Base-by-base conservation (phyloP, 2,113 vertebrate species). In the Clarias batrachus region DNA sequence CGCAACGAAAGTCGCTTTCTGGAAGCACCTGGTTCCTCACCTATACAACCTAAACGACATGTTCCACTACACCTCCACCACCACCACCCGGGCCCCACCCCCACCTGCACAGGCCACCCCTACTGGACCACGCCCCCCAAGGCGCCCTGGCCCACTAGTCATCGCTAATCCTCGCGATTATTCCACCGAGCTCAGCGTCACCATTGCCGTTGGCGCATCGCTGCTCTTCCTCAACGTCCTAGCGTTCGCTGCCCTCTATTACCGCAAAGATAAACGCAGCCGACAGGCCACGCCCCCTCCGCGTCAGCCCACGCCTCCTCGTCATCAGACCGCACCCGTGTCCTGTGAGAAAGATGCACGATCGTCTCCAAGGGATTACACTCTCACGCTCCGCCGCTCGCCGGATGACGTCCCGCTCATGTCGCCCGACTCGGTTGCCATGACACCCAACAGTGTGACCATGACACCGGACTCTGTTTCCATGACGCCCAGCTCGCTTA, bases 1-100 rank as follows among this genome's bases (percentile, higher is more conserved):
- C 4, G 98, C 98, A 90, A 99, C 97, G 70, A 99, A 99, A 92
- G 98, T 99, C 88, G 98, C 98, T 89, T 98, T 99, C 93, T 99
- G 98, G 98, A 98, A 98, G 92, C 97, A 99, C 91, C 94, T 99
- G 92, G 98, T 99, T 77, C 98, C 98, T 37, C 98, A 99, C 90
- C 95, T 99, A 63, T 99, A 99, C 94, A 99, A 99, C 93, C 96
- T 99, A 88, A 97, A 99, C 0, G 98, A 99, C 84, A 98, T 99
- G 96, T 99, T 99, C 94, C 97, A 99, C 90, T 99, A 99, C 92
- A 97, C 97, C 37, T 99, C 98, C 90, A 97, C 97, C 81, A 99
- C 98, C 92, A 98, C 97, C 92, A 98, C 97, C 88, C 97, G 97
- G 92, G 97, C 97, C 93, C 97, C 98, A 82, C 97, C 97, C 0